Base-by-base conservation (phyloP, 2,888 invertebrate species). In the Clostera curtula region DNA sequence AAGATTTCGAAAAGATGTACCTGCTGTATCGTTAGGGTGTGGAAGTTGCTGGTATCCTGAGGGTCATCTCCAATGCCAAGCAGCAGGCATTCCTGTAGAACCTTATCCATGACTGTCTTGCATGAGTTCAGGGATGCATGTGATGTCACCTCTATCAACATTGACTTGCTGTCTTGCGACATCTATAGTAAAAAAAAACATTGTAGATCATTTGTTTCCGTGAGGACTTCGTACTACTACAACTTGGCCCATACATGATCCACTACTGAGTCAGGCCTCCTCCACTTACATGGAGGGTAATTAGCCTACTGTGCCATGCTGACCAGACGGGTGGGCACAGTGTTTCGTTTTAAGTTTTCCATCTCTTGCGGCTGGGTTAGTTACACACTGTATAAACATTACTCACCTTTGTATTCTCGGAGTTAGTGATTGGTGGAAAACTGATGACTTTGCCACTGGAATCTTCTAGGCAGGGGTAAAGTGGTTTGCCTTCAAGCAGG, bases 341-440 rank as follows among this genome's bases (percentile, higher is more conserved):
- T n/a, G n/a, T n/a, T n/a, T n/a, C n/a, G n/a, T n/a, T n/a, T n/a
- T n/a, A n/a, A n/a, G n/a, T n/a, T n/a, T n/a, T n/a, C n/a, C n/a
- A n/a, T n/a, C n/a, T n/a, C n/a, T n/a, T n/a, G n/a, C n/a, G n/a
- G n/a, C n/a, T n/a, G n/a, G n/a, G n/a, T n/a, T n/a, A n/a, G n/a
- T n/a, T n/a, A n/a, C n/a, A n/a, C n/a, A n/a, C n/a, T n/a, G n/a
- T n/a, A n/a, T n/a, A n/a, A n/a, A n/a, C n/a, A n/a, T n/a, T 15
- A 13, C 7, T 33, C 64, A 92, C 92, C 86, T 94, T 94, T 1
- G 93, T 91, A 36, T 86, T 74, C 27, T 94, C 93, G 31, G 92
- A 89, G 71, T 95, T 95, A 10, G 94, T 94, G 46, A 95, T 91
- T 0, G 95, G 95, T 6, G 95, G 94, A 58, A 95, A 91, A 19